These are phyloP conservation scores for Zaprionus camerounensis DNA, from an alignment of 1,140 invertebrate species.

Conservation along the genomic window DNA sequence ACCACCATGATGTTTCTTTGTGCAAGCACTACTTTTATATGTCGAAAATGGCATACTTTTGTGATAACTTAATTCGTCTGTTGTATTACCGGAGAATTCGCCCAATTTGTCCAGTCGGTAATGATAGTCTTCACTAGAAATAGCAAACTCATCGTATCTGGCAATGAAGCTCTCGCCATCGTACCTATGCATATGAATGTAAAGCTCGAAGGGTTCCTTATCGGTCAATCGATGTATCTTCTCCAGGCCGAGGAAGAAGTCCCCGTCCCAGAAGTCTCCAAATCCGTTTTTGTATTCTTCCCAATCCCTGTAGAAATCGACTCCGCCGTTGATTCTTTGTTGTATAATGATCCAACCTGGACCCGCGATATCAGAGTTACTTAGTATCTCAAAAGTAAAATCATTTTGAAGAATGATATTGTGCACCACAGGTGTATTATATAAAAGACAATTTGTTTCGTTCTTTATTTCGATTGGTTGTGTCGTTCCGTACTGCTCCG, in stretches of 20 bases:
- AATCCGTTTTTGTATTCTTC: not conserved
- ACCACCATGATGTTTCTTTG: not conserved
- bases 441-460: too few relatives aligned
- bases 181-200: not conserved
- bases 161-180: not conserved
- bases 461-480: too few relatives aligned
- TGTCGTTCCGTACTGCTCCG: too few relatives aligned
- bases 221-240: not conserved
- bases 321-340: not conserved
- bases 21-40: not conserved
- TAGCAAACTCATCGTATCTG: not conserved
- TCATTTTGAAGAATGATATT: too few relatives aligned
- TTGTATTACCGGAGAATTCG: not conserved
- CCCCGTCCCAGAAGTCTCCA: not conserved
- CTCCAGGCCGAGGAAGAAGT: not conserved
- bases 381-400: not conserved
- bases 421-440: too few relatives aligned
- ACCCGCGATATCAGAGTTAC: not conserved
- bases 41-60: too few relatives aligned
- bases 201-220: not conserved
- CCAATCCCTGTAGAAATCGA: not conserved
- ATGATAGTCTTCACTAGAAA: not conserved
- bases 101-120: not conserved
- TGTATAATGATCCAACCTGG: not conserved
- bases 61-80: not conserved